These are phyloP conservation scores for Gnathonemus longibarbis DNA, from an alignment of 2,113 vertebrate species.

Conservation along the genomic window DNA sequence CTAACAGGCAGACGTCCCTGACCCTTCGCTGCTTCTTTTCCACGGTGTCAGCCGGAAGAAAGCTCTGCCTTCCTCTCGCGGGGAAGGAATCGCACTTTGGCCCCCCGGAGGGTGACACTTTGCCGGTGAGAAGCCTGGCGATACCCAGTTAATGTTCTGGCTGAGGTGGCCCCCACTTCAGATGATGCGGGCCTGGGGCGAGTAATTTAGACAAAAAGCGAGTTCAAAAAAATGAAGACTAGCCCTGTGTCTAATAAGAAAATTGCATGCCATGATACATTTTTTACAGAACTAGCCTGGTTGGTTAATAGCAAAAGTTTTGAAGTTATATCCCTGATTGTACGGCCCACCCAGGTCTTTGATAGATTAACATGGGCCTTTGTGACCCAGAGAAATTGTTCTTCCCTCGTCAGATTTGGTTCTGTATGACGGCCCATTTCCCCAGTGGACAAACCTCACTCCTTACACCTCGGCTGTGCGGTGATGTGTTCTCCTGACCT, in stretches of 20 bases:
- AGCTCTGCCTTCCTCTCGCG: neutral
- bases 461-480: neutral
- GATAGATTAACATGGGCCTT: neutral
- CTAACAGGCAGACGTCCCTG: neutral
- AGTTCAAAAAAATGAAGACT: neutral
- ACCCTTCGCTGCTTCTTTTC: neutral
- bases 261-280: neutral
- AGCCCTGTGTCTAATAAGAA: neutral
- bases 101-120: neutral
- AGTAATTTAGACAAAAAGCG: neutral
- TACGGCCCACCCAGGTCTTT: neutral
- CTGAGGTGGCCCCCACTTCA: neutral
- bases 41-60: neutral
- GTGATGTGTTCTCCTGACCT: neutral
- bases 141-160: neutral
- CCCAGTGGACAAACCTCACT: neutral
- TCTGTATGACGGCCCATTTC: neutral
- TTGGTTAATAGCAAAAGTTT: neutral
- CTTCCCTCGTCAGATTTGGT: neutral
- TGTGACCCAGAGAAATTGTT: neutral
- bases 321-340: neutral
- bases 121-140: neutral
- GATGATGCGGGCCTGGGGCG: neutral
- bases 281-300: neutral
- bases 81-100: slow-evolving; percentile 15